Evolutionary conservation across 2,113 vertebrate species (phyloP).

Genomic region (Cyrtonyx montezumae): DNA sequence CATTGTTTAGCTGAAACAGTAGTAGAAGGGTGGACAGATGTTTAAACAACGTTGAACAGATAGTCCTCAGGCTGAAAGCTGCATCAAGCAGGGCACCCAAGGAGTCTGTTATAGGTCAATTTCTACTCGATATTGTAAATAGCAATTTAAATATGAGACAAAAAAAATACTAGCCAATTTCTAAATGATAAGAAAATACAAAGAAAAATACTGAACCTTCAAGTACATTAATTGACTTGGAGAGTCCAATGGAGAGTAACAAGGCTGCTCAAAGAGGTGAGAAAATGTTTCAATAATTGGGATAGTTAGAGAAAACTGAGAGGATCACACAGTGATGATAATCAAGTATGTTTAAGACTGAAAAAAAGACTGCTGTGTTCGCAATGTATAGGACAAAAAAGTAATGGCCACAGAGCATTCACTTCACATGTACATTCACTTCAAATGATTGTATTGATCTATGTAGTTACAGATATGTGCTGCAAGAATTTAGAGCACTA

Average conservation of each 20-base stretch:
- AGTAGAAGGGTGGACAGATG: background rate
- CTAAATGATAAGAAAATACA: background rate
- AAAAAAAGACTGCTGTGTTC: background rate
- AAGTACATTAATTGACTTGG: background rate
- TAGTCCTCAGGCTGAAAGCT: background rate
- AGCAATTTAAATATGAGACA: background rate
- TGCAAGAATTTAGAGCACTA: background rate
- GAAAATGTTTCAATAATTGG: background rate
- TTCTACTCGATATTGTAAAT: background rate
- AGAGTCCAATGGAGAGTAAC: background rate
- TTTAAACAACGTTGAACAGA: background rate
- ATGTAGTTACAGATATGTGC: background rate
- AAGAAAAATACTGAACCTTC: background rate
- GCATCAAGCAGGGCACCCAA: background rate
- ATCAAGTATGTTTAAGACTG: background rate
- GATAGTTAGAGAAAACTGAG: background rate
- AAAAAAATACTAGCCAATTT: background rate
- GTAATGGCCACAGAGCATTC: background rate
- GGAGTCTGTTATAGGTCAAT: background rate
- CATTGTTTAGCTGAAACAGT: background rate
- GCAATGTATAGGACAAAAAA: background rate
- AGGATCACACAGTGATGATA: background rate
- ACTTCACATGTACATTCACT: background rate
- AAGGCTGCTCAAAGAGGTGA: background rate
- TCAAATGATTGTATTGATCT: constrained; percentile 21